Evolutionary conservation across 23 tunicate genomes (phyloP).

Genomic region (Oikopleura albicans): DNA sequence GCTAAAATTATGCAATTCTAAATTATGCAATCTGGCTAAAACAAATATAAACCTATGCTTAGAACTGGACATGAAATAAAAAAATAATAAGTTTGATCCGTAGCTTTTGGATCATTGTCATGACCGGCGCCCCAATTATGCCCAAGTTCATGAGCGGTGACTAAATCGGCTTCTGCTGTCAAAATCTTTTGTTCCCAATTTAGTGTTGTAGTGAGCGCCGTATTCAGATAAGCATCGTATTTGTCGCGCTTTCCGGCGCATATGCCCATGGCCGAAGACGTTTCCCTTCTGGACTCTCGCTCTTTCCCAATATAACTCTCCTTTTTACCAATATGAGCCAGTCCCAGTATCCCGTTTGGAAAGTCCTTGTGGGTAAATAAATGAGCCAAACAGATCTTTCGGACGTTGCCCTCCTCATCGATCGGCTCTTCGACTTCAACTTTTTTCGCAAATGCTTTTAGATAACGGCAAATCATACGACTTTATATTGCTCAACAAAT

Average conservation of each 20-base stretch:
- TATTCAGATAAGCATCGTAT: constrained; percentile 40
- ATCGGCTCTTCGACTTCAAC: background rate
- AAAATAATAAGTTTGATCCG: too few species aligned
- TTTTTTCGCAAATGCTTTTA: constrained; percentile 2
- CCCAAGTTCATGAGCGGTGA: constrained; percentile 90
- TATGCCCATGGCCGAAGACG: background rate
- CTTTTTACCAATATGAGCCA: constrained; percentile 53
- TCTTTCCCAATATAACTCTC: background rate
- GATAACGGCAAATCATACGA: background rate
- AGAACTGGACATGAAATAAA: too few species aligned
- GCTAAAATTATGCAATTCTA: too few species aligned
- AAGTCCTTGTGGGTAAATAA: constrained; percentile 82
- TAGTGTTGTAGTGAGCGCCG: constrained; percentile 67
- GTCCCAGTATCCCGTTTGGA: constrained; percentile 51
- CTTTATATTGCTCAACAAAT: too few species aligned
- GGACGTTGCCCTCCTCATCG: background rate
- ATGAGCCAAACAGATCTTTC: constrained; percentile 44
- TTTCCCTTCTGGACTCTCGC: background rate
- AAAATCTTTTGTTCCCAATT: constrained; percentile 72
- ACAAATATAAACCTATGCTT: too few species aligned
- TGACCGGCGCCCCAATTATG: constrained; percentile 97
- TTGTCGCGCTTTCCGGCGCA: constrained; percentile 12
- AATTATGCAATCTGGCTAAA: too few species aligned
- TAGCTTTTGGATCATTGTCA: constrained; percentile 36
- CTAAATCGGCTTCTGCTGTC: constrained; percentile 80